phyloP scores from a whole-genome alignment of 2,888 invertebrate species.

The Nephrotoma guestfalica region DNA sequence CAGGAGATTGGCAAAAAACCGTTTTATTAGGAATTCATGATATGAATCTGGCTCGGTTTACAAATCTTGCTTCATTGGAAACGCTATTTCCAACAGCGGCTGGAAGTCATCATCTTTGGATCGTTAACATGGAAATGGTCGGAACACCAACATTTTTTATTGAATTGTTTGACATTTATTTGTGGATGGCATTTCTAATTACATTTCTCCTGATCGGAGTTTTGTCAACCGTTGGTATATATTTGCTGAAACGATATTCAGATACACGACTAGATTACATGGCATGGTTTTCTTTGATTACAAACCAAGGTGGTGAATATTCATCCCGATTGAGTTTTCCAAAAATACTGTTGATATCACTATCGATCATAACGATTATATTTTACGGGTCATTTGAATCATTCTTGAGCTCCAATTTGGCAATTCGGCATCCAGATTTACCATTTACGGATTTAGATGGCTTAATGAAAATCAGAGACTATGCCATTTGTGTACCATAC shows the following conservation, averaged over 20 bases:
- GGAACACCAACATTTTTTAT: background rate
- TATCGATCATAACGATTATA: background rate
- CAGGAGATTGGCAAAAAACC: background rate
- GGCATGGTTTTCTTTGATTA: background rate
- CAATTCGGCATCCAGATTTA: background rate
- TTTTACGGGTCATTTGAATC: background rate
- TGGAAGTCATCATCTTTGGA: background rate
- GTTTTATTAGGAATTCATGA: background rate
- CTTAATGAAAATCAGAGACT: background rate
- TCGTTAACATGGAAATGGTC: background rate
- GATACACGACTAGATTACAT: background rate
- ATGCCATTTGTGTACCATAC: background rate
- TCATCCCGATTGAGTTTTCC: background rate
- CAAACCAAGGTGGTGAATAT: background rate
- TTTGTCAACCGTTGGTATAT: background rate
- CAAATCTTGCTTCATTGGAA: background rate
- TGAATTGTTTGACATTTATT: background rate
- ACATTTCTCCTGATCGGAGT: background rate
- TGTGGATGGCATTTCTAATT: background rate
- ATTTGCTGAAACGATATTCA: background rate
- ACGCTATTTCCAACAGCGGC: background rate
- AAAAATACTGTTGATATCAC: background rate
- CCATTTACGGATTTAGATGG: background rate
- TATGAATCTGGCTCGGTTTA: background rate
- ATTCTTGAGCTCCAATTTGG: background rate